phyloP scores from a whole-genome alignment of 1,140 invertebrate genomes.

The Drosophila mojavensis region DNA sequence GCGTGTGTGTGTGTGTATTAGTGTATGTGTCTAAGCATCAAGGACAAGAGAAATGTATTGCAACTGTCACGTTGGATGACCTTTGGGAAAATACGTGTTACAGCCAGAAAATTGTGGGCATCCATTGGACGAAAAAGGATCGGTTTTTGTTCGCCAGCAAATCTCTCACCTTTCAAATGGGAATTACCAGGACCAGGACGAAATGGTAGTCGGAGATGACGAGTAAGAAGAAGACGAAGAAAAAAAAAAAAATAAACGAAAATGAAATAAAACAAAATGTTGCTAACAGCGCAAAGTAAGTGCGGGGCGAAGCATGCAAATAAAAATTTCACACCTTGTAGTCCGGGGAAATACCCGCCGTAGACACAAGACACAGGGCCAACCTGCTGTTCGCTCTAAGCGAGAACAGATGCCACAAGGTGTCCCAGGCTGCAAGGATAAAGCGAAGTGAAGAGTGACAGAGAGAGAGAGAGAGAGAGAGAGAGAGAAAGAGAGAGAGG shows the following conservation, averaged over 20 bases:
- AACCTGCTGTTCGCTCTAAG: conserved; percentile 23
- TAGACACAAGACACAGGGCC: conserved; percentile 3
- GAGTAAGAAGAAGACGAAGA: not conserved
- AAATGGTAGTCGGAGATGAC: not conserved
- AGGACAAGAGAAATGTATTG: conserved; percentile 45
- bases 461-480: not conserved
- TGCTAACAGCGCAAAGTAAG: not conserved
- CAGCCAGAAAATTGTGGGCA: conserved; percentile 11
- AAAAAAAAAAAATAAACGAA: not conserved
- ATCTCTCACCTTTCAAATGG: conserved; percentile 78
- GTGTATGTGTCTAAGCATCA: conserved; percentile 35
- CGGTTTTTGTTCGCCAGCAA: conserved; percentile 39
- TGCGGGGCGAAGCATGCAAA: conserved; percentile 67
- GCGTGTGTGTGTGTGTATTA: conserved; percentile 9
- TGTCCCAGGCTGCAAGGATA: not conserved
- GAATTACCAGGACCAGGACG: conserved; percentile 55
- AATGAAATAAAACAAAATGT: not conserved
- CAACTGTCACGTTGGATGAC: conserved; percentile 60
- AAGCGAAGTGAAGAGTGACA: not conserved
- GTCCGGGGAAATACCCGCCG: conserved; percentile 41
- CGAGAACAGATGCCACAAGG: conserved; percentile 22
- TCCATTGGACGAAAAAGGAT: conserved; percentile 18
- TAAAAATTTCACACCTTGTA: conserved; percentile 80
- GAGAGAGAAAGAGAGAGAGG: not conserved
- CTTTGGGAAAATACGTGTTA: conserved; percentile 78